Base-by-base conservation (phyloP, 2,113 vertebrate genomes). In the Taurulus bubalis region DNA sequence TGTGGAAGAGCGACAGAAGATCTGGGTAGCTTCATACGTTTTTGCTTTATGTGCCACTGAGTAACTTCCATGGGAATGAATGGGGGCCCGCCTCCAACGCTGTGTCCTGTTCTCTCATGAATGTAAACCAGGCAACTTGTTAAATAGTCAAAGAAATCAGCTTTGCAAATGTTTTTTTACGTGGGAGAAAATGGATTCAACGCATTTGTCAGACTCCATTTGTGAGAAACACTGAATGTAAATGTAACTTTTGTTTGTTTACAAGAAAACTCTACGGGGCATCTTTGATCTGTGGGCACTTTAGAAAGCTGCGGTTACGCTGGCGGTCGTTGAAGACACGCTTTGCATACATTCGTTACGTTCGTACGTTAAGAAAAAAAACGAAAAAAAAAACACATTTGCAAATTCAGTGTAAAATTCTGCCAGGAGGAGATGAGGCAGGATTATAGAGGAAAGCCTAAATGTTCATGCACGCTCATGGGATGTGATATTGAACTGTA, bases 381-480 rank as follows among this genome's bases (percentile, higher is more conserved):
- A n/a, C n/a, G 69, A 58, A 80, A 77, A 49, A 73, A 80, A 15
- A 69, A 12, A 69, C 62, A 34, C 16, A 2, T 2, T 58, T 55
- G 53, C 51, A 72, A 38, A 66, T 73, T 68, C 10, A 64, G 45
- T 20, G 32, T 14, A 71, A 66, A 71, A 63, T 38, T 82, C 34
- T 71, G 60, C 63, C 71, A 75, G 67, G 49, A 64, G 76, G 22
- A 80, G 66, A 80, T 66, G 66, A 73, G 45, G n/a, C 26, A 77
- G 66, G 71, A 89, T 81, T 78, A 84, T 32, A 49, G 45, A 18
- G 49, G 65, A 76, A 65, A 6, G 42, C 75, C 26, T 1, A 38
- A 80, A 85, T 71, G 12, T 75, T 40, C 77, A 71, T 84, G 59
- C 74, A 85, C 3, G 34, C 32, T 72, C 53, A 78, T 8, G 16